phyloP scores from a whole-genome alignment of 2,113 vertebrate species.

The Grantiella picta region DNA sequence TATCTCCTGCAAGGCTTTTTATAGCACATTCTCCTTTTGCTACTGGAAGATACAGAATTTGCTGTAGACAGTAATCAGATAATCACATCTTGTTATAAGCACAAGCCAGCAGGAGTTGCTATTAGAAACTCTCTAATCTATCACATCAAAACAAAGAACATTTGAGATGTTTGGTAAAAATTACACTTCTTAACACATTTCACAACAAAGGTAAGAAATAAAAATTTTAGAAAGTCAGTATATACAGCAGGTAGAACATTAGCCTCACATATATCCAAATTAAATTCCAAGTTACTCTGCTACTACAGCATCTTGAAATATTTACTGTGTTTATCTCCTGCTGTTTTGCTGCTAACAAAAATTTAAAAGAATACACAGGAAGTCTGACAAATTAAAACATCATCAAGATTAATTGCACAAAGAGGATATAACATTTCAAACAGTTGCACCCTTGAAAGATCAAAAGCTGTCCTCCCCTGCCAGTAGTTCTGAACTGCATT shows the following conservation, averaged over 20 bases:
- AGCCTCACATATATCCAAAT: background rate
- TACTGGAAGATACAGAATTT: slow-evolving; percentile 7
- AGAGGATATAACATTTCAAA: slow-evolving; percentile 16
- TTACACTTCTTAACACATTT: background rate
- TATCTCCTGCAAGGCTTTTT: slow-evolving; percentile 23
- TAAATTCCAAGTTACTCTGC: background rate
- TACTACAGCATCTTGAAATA: background rate
- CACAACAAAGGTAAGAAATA: background rate
- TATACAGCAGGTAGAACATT: background rate
- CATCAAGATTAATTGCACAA: slow-evolving; percentile 19
- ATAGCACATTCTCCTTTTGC: slow-evolving; percentile 12
- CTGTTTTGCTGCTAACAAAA: slow-evolving; percentile 3
- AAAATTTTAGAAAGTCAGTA: background rate
- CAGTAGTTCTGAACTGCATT: background rate
- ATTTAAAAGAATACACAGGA: background rate
- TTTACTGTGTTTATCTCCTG: background rate
- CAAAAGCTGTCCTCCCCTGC: background rate
- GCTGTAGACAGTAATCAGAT: slow-evolving; percentile 22
- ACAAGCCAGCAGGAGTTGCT: background rate
- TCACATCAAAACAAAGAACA: slow-evolving; percentile 23
- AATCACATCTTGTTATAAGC: slow-evolving; percentile 5
- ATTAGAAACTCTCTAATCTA: slow-evolving; percentile 5
- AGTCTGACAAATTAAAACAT: slow-evolving; percentile 45
- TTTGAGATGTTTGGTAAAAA: background rate
- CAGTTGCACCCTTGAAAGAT: slow-evolving; percentile 5